Evolutionary conservation across 2,888 invertebrate species (phyloP).

Genomic region (Leptopterna dolabrata): DNA sequence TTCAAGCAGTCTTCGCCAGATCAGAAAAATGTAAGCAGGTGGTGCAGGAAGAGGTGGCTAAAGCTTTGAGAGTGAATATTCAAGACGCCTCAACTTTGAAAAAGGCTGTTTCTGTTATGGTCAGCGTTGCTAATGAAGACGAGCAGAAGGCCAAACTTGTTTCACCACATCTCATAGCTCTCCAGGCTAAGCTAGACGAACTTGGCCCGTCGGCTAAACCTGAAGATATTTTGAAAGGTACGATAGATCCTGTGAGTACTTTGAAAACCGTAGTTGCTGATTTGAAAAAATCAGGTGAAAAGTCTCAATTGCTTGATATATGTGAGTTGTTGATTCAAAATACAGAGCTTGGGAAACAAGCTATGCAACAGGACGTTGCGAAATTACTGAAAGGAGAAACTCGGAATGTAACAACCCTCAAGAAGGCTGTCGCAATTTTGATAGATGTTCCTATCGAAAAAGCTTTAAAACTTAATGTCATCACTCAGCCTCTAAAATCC

Average conservation of each 20-base stretch:
- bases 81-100: background rate
- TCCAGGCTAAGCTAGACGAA: slow-evolving; percentile 47
- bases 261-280: slow-evolving; percentile 45
- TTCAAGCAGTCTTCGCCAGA: background rate
- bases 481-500: background rate
- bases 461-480: background rate
- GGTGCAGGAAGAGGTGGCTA: slow-evolving; percentile 1
- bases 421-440: slow-evolving; percentile 20
- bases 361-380: background rate
- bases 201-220: slow-evolving; percentile 26
- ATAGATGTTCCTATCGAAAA: slow-evolving; percentile 7
- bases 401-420: background rate
- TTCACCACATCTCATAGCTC: slow-evolving; percentile 16
- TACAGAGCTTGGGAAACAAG: background rate
- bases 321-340: slow-evolving; percentile 55
- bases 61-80: background rate
- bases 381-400: slow-evolving; percentile 9
- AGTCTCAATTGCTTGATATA: slow-evolving; percentile 65
- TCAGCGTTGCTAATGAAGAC: background rate
- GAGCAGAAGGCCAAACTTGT: background rate
- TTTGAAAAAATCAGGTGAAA: slow-evolving; percentile 20
- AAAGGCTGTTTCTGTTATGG: background rate
- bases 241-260: background rate
- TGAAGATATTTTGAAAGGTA: slow-evolving; percentile 13
- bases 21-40: background rate